Evolutionary conservation across 2,888 invertebrate genomes (phyloP), one percentile per base, ranked within the genome.

Genomic region (Ganaspis brasiliensis): DNA sequence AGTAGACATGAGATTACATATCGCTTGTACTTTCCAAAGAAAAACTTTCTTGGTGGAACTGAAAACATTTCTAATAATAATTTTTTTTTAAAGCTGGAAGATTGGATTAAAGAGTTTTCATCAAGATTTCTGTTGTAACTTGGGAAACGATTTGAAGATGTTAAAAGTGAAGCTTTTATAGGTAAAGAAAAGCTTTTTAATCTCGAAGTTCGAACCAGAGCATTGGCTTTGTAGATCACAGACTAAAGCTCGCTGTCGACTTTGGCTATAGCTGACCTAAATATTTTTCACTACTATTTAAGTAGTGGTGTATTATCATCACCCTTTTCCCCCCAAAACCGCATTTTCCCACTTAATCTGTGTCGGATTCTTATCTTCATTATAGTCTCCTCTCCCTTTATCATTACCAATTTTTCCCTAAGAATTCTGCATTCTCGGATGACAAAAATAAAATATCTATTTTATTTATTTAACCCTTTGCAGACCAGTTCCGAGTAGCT

Each of bases 261-360:
- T 63, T 63, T 63, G 40, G 63, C 67, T 67, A 67, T 45, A 67
- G 45, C 67, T 67, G 67, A 45, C 45, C 67, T 67, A 45, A 67
- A 67, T 67, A 67, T 67, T 67, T 45, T 67, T 24, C 67, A 45
- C 24, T 45, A 26, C 67, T 67, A 67, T 67, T 67, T 67, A 67
- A 67, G 40, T 45, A 45, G 67, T 67, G 45, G 67, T 67, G 45
- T n/a, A 67, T 45, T 45, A 40, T 45, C 67, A 67, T 67, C 67
- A 40, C 45, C n/a, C 45, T 19, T 52, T 19, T 24, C 21, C 26
- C 26, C 45, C n/a, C 24, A n/a, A 40, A 67, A 45, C 24, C 67
- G 16, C 67, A 67, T 67, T 67, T 67, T 45, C 67, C n/a, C 63
- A 21, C 21, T 40, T 40, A 63, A 40, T 63, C 63, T 63, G 63